phyloP scores from a whole-genome alignment of 1,140 invertebrate species.

The Stegodyphus dumicola region DNA sequence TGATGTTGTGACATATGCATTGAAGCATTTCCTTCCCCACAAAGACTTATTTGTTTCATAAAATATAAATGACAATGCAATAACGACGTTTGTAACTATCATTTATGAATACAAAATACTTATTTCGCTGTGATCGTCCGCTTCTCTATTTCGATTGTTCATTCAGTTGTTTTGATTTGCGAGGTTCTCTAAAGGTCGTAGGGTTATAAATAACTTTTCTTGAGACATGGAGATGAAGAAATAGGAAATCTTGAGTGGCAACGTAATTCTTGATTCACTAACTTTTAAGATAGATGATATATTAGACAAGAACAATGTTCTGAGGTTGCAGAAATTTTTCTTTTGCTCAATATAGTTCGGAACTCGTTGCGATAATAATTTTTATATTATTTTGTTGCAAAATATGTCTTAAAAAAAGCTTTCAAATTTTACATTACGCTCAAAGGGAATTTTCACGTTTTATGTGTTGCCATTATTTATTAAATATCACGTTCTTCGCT shows the following conservation, averaged over 20 bases:
- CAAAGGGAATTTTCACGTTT: too few species aligned
- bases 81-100: constrained; percentile 50
- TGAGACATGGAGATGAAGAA: not conserved
- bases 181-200: constrained; percentile 31
- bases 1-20: constrained; percentile 29
- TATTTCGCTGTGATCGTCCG: constrained; percentile 13
- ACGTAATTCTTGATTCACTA: too few species aligned
- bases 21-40: constrained; percentile 31
- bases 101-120: constrained; percentile 60
- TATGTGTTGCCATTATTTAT: too few species aligned
- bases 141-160: constrained; percentile 40
- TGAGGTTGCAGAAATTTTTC: constrained; percentile 9
- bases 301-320: constrained; percentile 19
- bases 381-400: too few species aligned
- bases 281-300: too few species aligned
- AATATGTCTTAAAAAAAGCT: too few species aligned
- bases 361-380: too few species aligned
- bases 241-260: not conserved
- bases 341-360: constrained; percentile 1
- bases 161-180: constrained; percentile 47
- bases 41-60: constrained; percentile 56
- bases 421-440: too few species aligned
- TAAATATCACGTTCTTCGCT: too few species aligned
- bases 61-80: constrained; percentile 56
- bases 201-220: constrained; percentile 28